These are phyloP conservation scores for Vespertilio murinus DNA, from an alignment of 2,797 vertebrate species.

Conservation along the genomic window DNA sequence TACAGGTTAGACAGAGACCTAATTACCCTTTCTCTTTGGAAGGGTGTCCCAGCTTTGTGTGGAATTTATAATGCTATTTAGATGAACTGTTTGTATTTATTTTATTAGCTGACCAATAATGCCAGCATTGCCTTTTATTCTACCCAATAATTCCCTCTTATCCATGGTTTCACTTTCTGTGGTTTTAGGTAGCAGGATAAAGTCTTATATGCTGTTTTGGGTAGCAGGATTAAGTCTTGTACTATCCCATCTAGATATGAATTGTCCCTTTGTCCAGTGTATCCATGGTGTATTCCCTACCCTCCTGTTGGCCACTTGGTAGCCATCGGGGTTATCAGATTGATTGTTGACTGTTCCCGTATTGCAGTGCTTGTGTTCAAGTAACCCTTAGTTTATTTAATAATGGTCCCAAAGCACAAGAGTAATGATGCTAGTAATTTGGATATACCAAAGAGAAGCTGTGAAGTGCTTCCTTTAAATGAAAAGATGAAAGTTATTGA, in stretches of 20 bases:
- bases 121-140: constrained; percentile 14
- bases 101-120: constrained; percentile 31
- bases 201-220: neutral
- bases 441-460: neutral
- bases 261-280: neutral
- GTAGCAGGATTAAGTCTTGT: neutral
- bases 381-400: neutral
- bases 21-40: constrained; percentile 16
- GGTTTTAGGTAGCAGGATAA: neutral
- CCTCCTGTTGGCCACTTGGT: neutral
- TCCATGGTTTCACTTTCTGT: neutral
- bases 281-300: neutral
- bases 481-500: neutral
- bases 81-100: constrained; percentile 29
- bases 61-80: constrained; percentile 10
- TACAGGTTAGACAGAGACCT: constrained; percentile 31
- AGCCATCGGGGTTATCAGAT: neutral
- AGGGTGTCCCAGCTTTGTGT: neutral
- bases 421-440: neutral
- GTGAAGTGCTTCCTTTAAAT: neutral
- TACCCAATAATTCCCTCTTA: neutral
- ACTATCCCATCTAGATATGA: neutral
- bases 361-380: neutral
- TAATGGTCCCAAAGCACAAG: neutral
- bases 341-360: neutral